These are phyloP conservation scores for Netelia virgata DNA, from an alignment of 2,888 invertebrate genomes.

Conservation along the genomic window DNA sequence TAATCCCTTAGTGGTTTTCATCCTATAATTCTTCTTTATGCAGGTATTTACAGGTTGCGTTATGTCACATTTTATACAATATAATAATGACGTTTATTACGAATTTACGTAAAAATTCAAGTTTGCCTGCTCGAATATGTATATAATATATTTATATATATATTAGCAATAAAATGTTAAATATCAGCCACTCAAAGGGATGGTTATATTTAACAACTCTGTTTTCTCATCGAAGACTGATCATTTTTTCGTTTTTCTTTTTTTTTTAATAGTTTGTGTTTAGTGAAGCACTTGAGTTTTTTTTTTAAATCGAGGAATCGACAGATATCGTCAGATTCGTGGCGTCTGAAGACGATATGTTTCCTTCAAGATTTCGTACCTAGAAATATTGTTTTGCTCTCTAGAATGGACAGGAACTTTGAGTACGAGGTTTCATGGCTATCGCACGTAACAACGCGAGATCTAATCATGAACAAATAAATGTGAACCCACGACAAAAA, in stretches of 20 bases:
- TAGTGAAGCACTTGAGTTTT: conserved; percentile 62
- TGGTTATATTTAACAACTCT: conserved; percentile 43
- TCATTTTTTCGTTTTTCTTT: conserved; percentile 31
- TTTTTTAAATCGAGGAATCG: conserved; percentile 42
- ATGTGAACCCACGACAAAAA: background rate
- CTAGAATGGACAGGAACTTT: conserved; percentile 26
- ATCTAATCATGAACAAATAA: background rate
- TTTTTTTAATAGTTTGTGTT: conserved; percentile 22
- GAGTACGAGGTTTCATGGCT: conserved; percentile 36
- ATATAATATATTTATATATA: conserved; percentile 36
- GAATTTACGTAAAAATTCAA: conserved; percentile 64
- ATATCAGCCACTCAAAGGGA: conserved; percentile 25
- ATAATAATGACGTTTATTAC: conserved; percentile 63
- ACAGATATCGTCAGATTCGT: conserved; percentile 47
- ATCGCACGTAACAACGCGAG: background rate
- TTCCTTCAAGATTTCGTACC: conserved; percentile 52
- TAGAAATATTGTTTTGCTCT: conserved; percentile 29
- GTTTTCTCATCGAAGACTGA: conserved; percentile 55
- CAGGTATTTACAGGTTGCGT: conserved; percentile 67
- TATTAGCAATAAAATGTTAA: conserved; percentile 37
- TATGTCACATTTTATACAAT: conserved; percentile 71
- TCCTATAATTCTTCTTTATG: conserved; percentile 62
- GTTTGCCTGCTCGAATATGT: conserved; percentile 53
- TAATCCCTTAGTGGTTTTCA: conserved; percentile 54
- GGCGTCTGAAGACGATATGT: conserved; percentile 62